A percentile compares a stretch with the other conserved stretches of the same genome.
These are phyloP conservation scores for Actinemys pallida DNA, from an alignment of 2,113 vertebrate genomes.

Conservation along the genomic window DNA sequence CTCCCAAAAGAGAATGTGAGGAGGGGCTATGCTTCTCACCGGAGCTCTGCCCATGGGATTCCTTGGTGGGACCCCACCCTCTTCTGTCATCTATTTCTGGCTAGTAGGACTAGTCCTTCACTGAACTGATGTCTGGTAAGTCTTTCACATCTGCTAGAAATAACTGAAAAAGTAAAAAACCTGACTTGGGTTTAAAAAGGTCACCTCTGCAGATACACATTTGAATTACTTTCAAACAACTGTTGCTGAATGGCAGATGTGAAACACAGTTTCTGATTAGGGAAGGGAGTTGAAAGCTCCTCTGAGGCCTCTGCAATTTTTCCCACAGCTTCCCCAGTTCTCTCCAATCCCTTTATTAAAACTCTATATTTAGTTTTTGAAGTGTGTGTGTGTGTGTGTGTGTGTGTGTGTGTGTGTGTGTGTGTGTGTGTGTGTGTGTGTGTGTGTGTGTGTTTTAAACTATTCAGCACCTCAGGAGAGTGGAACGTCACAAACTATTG, in stretches of 20 bases:
- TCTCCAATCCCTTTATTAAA: background rate
- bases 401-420: background rate
- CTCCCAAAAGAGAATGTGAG: background rate
- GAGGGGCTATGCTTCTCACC: background rate
- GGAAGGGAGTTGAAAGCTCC: background rate
- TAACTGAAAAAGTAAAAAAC: conserved; percentile 16
- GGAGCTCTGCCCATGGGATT: background rate
- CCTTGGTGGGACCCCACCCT: background rate
- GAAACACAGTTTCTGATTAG: conserved; percentile 5
- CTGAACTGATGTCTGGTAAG: background rate
- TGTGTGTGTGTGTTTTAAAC: too few species aligned
- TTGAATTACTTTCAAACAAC: conserved; percentile 23
- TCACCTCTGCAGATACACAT: conserved; percentile 21
- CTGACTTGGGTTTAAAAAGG: conserved; percentile 12
- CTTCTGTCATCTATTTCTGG: background rate
- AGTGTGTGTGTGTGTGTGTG: too few species aligned
- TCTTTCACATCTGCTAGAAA: background rate
- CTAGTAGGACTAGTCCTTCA: background rate
- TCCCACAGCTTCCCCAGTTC: background rate
- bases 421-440: background rate
- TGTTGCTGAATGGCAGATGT: conserved; percentile 44
- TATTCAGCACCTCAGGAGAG: fast-evolving
- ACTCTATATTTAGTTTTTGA: background rate
- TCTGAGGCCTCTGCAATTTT: background rate
- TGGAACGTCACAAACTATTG: background rate